These are phyloP conservation scores for Trisateles emortualis DNA, from an alignment of 2,888 invertebrate genomes.

Conservation along the genomic window DNA sequence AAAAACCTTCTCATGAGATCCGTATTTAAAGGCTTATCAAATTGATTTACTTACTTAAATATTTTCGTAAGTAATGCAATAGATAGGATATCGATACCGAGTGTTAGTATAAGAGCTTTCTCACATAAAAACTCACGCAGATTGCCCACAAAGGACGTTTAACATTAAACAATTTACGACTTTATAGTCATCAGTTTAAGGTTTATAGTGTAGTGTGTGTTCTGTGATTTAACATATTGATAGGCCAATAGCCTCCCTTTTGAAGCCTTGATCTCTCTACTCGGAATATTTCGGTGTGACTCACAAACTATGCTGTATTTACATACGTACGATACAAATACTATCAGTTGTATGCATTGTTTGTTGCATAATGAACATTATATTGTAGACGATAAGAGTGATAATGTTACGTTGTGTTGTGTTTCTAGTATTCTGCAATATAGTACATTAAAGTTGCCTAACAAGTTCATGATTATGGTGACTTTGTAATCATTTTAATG, in stretches of 20 bases:
- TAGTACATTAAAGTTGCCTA: constrained; percentile 30
- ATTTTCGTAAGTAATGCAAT: constrained; percentile 22
- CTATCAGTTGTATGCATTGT: constrained; percentile 33
- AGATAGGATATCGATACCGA: constrained; percentile 24
- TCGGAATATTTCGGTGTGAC: constrained; percentile 59
- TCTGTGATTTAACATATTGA: constrained; percentile 48
- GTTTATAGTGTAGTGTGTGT: constrained; percentile 24
- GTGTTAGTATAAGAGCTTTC: constrained; percentile 51
- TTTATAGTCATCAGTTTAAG: constrained; percentile 28
- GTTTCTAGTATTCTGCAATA: constrained; percentile 16
- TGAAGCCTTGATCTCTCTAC: constrained; percentile 66
- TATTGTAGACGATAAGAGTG: constrained; percentile 27
- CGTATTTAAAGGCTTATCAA: constrained; percentile 19
- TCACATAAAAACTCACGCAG: constrained; percentile 52
- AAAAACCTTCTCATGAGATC: background rate
- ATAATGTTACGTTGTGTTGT: constrained; percentile 22
- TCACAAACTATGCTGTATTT: constrained; percentile 51
- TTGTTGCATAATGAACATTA: constrained; percentile 37
- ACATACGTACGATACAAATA: constrained; percentile 41
- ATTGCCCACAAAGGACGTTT: constrained; percentile 40
- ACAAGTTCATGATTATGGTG: constrained; percentile 39
- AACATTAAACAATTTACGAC: constrained; percentile 31
- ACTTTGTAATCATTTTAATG: constrained; percentile 46
- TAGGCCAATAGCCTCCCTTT: constrained; percentile 69
- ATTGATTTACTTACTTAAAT: constrained; percentile 27